phyloP scores from a whole-genome alignment of 2,797 vertebrate species.

The Gastrophryne carolinensis region DNA sequence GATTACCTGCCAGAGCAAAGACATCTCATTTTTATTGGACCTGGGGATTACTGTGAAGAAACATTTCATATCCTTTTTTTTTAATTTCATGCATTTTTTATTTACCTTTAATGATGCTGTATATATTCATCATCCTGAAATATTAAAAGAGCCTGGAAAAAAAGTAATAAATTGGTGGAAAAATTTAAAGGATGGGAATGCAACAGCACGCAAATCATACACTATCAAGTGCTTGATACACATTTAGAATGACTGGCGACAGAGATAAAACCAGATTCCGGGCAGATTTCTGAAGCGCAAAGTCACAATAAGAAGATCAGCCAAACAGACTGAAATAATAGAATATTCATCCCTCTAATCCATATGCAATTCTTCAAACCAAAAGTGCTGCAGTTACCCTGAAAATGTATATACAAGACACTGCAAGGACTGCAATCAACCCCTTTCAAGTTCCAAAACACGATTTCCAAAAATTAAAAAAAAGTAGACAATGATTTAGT shows the following conservation, averaged over 20 bases:
- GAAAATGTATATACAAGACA: no score
- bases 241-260: slow-evolving; percentile 79
- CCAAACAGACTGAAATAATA: slow-evolving; percentile 98
- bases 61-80: slow-evolving; percentile 79
- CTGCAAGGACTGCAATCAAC: no score
- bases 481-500: no score
- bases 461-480: no score
- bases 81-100: slow-evolving; percentile 85
- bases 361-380: slow-evolving; percentile 99
- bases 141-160: slow-evolving; percentile 82
- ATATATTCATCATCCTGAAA: slow-evolving; percentile 89
- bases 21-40: slow-evolving; percentile 76
- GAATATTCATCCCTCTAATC: slow-evolving; percentile 99
- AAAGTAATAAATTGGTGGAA: slow-evolving; percentile 83
- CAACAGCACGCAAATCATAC: slow-evolving; percentile 84
- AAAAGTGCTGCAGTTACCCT: no score
- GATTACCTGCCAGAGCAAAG: slow-evolving; percentile 81
- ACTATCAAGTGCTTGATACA: slow-evolving; percentile 85
- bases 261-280: slow-evolving; percentile 76
- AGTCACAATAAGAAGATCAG: slow-evolving; percentile 96
- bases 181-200: slow-evolving; percentile 79
- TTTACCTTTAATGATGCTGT: slow-evolving; percentile 85
- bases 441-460: no score
- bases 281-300: slow-evolving; percentile 80
- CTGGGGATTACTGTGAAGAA: slow-evolving; percentile 77